Base-by-base conservation (phyloP, 2,797 vertebrate genomes). In the Rhodeus uyekii region DNA sequence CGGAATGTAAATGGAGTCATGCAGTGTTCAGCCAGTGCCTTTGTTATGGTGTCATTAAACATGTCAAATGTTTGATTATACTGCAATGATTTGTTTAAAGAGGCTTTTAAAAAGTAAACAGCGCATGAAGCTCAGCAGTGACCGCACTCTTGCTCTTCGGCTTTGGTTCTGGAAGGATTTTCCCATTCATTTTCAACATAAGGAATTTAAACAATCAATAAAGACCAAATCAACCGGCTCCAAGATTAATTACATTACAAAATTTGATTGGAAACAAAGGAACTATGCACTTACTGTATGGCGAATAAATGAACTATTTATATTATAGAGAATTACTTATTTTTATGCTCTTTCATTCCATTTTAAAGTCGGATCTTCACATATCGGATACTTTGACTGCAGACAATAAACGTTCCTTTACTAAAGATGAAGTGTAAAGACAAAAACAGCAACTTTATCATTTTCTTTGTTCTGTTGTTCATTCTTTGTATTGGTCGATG, bases 51-150 rank as follows among this genome's bases (percentile, higher is more conserved):
- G 44, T 64, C 29, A 48, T 78, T 65, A 58, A 75, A 75, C 14
- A 75, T 75, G 72, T 75, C 36, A 58, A 75, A 75, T 39, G 14
- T 75, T 75, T 58, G 50, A 75, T 29, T 75, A 58, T 75, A 75
- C 50, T 39, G 50, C 34, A 39, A 10, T 29, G 50, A 75, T 75
- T 75, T 75, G 72, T 75, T 75, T 75, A 75, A 75, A 75, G 34
- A 12, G 22, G 34, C 8, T 24, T 75, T 74, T 19, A 18, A 75
- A n/a, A 58, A 74, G 72, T 58, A 58, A 74, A 74, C 72, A 7
- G 50, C 4, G 4, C 38, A 27, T 75, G 34, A 39, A 58, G n/a
- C 36, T 39, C 50, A 55, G 16, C 71, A 55, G 32, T 18, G 48
- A 38, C 71, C 12, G 1, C 48, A 38, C 50, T 16, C 13, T 58